Evolutionary conservation across 1,140 invertebrate species (phyloP).

Genomic region (Stenopsyche tienmushanensis): DNA sequence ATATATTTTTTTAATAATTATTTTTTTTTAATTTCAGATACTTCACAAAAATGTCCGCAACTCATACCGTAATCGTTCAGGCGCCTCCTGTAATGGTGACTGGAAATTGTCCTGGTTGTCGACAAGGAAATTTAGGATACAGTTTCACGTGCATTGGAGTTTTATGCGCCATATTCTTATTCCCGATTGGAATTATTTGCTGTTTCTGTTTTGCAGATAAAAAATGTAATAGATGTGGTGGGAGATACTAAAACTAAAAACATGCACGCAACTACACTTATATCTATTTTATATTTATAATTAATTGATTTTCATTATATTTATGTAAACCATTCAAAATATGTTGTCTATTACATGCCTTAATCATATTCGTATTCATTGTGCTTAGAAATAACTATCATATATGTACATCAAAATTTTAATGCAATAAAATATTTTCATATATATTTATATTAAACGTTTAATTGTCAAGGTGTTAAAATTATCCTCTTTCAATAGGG

Average conservation of each 20-base stretch:
- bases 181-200: constrained; percentile 17
- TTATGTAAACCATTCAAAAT: neutral
- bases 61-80: neutral
- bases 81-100: neutral
- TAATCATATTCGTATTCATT: neutral
- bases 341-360: neutral
- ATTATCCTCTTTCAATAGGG: no score
- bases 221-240: constrained; percentile 1
- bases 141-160: constrained; percentile 17
- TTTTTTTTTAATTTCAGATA: no score
- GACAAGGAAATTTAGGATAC: neutral
- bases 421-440: no score
- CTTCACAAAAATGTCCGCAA: no score
- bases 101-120: constrained; percentile 17
- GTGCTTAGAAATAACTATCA: neutral
- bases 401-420: no score
- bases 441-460: no score
- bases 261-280: no score
- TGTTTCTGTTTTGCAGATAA: constrained; percentile 11
- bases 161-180: constrained; percentile 7
- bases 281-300: neutral
- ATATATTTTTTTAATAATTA: no score
- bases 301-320: no score
- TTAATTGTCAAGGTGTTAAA: no score
- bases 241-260: neutral